Evolutionary conservation across 1,140 invertebrate species (phyloP), one percentile per base, ranked within the genome.

Genomic region (Anastrepha ludens): DNA sequence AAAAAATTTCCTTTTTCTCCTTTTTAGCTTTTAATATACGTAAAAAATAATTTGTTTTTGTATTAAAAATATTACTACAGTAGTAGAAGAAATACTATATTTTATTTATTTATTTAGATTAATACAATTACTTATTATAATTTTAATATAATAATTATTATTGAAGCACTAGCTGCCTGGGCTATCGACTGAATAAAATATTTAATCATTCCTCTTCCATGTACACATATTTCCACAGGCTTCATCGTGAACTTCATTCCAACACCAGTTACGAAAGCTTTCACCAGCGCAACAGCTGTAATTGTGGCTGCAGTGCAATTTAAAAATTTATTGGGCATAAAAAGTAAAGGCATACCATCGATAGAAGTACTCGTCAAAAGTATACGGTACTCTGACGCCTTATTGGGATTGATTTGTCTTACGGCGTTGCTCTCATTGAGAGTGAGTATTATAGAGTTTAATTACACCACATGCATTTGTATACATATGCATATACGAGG

Each of bases 161-260:
- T 29, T 29, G 29, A 29, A 29, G 29, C 29, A 29, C 29, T 29
- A 29, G 29, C 29, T 29, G 29, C 1, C 29, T 29, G 29, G 29
- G 29, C 1, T 29, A 29, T 29, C 29, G 29, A 29, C 29, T 29
- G 29, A 29, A 29, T 29, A 29, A 29, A 29, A 29, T 29, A 29
- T 29, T 29, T 29, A 29, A 87, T 62, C 70, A 47, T 64, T 62
- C 15, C 9, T 59, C 20, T 58, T 55, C 62, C 44, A 29, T 29
- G 29, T 29, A 85, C 17, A 87, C 87, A 74, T 90, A 90, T n/a
- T 64, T 47, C 13, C 92, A 93, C 13, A 98, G 98, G 98, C 90
- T 98, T 99, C 88, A 94, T 99, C 29, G 97, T 99, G 81, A 98
- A 98, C 93, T 99, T 98, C 93, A 99, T 99, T 91, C 98, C 98